Conservation (phyloP, 2,113 vertebrate genomes). For the Macaca fascicularis region DNA sequence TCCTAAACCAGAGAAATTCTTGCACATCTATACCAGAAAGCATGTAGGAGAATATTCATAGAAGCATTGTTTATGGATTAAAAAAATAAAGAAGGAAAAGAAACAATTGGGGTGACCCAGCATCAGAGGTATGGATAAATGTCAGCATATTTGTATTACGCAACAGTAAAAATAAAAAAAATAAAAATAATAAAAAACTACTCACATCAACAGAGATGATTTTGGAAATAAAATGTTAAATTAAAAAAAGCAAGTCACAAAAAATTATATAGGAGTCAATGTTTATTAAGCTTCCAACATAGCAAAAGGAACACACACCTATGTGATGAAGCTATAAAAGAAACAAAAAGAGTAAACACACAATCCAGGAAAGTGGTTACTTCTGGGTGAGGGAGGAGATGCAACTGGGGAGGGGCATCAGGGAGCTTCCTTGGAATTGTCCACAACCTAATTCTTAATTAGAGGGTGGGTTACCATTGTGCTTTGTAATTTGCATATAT, state of each 20-base stretch:
- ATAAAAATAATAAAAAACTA: neutral
- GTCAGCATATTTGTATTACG: no score
- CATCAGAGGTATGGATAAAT: neutral
- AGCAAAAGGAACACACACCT: neutral
- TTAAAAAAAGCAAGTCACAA: neutral
- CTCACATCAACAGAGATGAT: neutral
- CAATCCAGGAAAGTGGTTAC: neutral
- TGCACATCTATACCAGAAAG: neutral
- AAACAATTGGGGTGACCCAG: neutral
- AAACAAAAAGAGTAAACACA: neutral
- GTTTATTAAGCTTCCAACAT: neutral
- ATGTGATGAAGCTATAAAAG: neutral
- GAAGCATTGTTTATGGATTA: neutral
- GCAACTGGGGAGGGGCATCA: rapidly evolving
- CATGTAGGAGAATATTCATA: neutral
- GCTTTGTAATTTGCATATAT: neutral
- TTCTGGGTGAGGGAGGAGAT: neutral
- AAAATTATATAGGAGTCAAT: neutral
- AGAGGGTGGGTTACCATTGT: neutral
- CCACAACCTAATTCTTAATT: neutral
- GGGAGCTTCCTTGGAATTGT: neutral
- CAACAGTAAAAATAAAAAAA: neutral
- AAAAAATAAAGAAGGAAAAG: neutral
- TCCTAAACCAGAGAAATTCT: neutral
- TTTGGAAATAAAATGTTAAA: neutral